Evolutionary conservation across 2,797 vertebrate genomes (phyloP), one percentile per base, ranked within the genome.

Genomic region (Tapera naevia): DNA sequence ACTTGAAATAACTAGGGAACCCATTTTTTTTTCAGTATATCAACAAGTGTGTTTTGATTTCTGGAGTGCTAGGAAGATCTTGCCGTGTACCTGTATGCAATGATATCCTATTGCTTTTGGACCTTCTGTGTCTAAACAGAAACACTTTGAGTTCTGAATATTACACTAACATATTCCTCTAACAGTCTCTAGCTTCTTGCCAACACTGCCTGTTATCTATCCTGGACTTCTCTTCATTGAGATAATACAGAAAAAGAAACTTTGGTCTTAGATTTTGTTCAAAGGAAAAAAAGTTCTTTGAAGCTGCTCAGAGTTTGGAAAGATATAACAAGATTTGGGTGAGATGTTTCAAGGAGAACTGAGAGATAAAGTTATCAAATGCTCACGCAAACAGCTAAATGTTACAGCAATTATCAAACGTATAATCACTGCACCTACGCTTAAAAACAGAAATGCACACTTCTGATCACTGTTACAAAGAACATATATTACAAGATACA

Each of bases 401-500:
- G 2, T 24, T 4, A 1, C 32, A n/a, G 27, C 16, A 41, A n/a
- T 9, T 16, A 22, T 23, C 66, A 81, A 43, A 17, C 50, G 61
- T 51, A 23, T 3, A 11, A 43, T 11, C 75, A 8, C 21, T 9
- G 33, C 28, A 43, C 71, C 53, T 50, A 35, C 0, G 1, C 25
- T 13, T 35, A 35, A 13, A 43, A 60, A 43, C 15, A 75, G 35
- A 46, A n/a, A 30, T 8, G 16, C 41, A 64, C 19, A 27, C 30
- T 48, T 39, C 33, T 41, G 9, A 2, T 1, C 67, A 48, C 65
- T 27, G 30, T 7, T n/a, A 4, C 39, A 19, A 10, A 27, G 14
- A 35, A 11, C 23, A 13, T 24, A 6, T n/a, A 23, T 27, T 9
- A 32, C 3, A 11, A 32, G 21, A 11, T 0, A 9, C 30, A 48